Evolutionary conservation across 2,113 vertebrate species (phyloP).

Genomic region (Canis aureus): DNA sequence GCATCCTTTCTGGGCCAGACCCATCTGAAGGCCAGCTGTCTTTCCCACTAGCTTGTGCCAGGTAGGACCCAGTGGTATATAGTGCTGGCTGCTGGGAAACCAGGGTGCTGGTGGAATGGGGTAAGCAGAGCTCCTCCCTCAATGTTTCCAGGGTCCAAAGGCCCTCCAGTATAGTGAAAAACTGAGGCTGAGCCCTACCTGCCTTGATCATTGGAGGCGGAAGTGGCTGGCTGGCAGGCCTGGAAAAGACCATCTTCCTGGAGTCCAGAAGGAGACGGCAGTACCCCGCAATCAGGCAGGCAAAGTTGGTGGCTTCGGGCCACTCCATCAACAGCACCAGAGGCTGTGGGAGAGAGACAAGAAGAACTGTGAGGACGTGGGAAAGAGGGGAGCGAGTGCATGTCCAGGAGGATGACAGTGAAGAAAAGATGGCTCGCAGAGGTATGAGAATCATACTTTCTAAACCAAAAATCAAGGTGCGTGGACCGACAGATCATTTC

Average conservation of each 20-base stretch:
- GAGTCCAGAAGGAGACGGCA: conserved; percentile 98
- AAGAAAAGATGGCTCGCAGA: background rate
- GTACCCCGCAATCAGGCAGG: conserved; percentile 98
- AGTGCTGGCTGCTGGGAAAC: background rate
- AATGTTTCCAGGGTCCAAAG: conserved; percentile 38
- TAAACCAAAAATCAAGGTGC: background rate
- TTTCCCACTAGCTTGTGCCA: background rate
- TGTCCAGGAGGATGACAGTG: background rate
- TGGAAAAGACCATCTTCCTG: conserved; percentile 95
- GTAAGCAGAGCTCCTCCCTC: background rate
- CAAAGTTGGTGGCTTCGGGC: conserved; percentile 98
- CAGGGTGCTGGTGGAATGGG: background rate
- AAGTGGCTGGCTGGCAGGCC: conserved; percentile 90
- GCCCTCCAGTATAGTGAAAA: conserved; percentile 61
- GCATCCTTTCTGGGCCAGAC: conserved; percentile 38
- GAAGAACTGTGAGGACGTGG: conserved; percentile 34
- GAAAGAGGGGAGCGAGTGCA: background rate
- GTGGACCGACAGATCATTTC: conserved; percentile 47
- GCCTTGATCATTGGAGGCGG: conserved; percentile 93
- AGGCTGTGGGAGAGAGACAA: conserved; percentile 90
- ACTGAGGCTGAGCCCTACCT: conserved; percentile 93
- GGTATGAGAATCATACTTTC: background rate
- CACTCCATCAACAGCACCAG: conserved; percentile 98
- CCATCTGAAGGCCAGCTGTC: conserved; percentile 40
- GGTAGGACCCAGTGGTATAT: background rate